A percentile compares a stretch with the other conserved stretches of the same genome.
Conservation (phyloP, 2,797 vertebrate species). For the Megalops cyprinoides region DNA sequence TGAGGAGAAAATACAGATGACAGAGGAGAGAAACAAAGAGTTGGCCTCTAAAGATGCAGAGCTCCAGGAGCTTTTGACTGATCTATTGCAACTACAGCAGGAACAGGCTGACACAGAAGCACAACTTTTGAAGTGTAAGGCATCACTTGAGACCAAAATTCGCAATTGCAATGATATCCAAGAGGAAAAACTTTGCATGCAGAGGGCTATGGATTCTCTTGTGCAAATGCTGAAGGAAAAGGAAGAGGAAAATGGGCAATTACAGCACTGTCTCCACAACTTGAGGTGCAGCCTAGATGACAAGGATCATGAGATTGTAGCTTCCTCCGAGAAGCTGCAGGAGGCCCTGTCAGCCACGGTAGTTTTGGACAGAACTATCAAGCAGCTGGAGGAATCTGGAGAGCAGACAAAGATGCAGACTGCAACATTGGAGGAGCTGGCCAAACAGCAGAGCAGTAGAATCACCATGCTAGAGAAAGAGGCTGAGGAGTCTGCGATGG, state of each 20-base stretch:
- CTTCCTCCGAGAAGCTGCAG: constrained; percentile 70
- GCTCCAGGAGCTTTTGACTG: constrained; percentile 81
- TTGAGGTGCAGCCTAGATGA: constrained; percentile 73
- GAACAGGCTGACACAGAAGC: constrained; percentile 89
- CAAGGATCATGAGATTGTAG: constrained; percentile 57
- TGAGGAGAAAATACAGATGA: constrained; percentile 80
- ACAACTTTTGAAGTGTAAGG: constrained; percentile 91
- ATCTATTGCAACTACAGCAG: constrained; percentile 90
- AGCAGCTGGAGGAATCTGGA: constrained; percentile 74
- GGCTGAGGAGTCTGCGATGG: constrained; percentile 72
- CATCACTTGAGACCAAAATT: constrained; percentile 86
- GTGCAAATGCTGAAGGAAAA: constrained; percentile 80
- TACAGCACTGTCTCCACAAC: constrained; percentile 66
- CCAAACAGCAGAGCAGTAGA: too few relatives aligned
- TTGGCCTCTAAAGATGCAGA: constrained; percentile 76
- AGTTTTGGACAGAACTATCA: constrained; percentile 64
- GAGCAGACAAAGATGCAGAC: constrained; percentile 92
- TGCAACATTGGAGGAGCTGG: constrained; percentile 78
- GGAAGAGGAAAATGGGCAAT: constrained; percentile 75
- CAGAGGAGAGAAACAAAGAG: constrained; percentile 89
- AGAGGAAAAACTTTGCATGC: constrained; percentile 80
- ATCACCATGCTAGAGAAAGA: too few relatives aligned
- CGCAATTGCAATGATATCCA: constrained; percentile 85
- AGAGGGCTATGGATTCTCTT: constrained; percentile 81
- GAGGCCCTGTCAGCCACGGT: constrained; percentile 67